Evolutionary conservation across 2,888 invertebrate species (phyloP), one percentile per base, ranked within the genome.

Genomic region (Phortica okadai): DNA sequence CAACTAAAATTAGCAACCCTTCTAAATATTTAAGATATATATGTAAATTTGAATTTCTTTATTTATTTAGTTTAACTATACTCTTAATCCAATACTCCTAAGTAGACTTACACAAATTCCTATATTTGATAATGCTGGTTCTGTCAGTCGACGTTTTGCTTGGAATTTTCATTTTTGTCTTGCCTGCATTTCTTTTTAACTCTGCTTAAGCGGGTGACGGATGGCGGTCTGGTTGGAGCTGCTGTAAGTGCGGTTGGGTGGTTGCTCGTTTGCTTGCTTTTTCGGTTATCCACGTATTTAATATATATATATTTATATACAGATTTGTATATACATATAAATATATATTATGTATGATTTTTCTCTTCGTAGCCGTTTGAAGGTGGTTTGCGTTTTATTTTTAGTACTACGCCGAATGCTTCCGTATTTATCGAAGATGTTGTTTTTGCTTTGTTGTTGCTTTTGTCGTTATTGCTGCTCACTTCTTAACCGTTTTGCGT

Each of bases 341-440:
- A 50, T 50, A 50, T 50, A 14, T 50, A 50, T 50, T 50, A 50
- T 14, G 14, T 33, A 33, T 33, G 33, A 33, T 33, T n/a, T 67
- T 67, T 14, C 42, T 67, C 11, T 44, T 33, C 11, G 14, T 33
- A 41, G 14, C 41, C n/a, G n/a, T 75, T 76, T 78, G 87, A 82
- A 81, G 84, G 87, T 84, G 87, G 82, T 81, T 86, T 77, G 78
- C 75, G 79, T 79, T 77, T 82, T 88, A 88, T 88, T 88, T 88
- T 88, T 88, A 88, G 89, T 82, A 77, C 79, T 85, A 14, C 16
- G 73, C 62, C 75, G 58, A 81, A 76, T 80, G 78, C 84, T 84
- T 83, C 83, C 84, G 84, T 80, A 81, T 41, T 64, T 70, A 58
- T 73, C 50, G 72, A 69, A 67, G 70, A 77, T 59, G 78, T 82